Evolutionary conservation across 2,888 invertebrate species (phyloP), one percentile per base, ranked within the genome.

Genomic region (Sesamia inferens): DNA sequence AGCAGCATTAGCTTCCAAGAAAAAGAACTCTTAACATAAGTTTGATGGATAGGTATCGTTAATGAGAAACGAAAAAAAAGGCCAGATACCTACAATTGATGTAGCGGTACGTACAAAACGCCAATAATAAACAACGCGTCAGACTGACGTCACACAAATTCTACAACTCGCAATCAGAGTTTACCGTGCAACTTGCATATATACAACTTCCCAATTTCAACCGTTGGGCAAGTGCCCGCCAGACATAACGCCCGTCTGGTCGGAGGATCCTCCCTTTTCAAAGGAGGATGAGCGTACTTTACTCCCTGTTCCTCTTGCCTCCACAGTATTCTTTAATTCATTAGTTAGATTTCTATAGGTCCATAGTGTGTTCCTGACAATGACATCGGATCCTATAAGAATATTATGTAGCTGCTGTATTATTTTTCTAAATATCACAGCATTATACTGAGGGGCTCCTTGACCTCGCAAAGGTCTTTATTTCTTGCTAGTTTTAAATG

Each of bases 1-100:
- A 71, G 71, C n/a, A 58, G 31, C 51, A 59, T 71, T 71, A 59
- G 13, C 71, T 78, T 76, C 58, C 54, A 76, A 59, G 58, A 78
- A 71, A 76, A 63, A 76, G 22, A 69, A 70, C 19, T 75, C 61
- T 68, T 51, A 31, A 19, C 22, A 44, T 19, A 69, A 70, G 70
- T 78, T 62, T 19, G 31, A 68, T 8, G 22, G 13, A 48, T 55
- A 68, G 62, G 24, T 75, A 55, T 48, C 42, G 16, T 39, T 74
- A 54, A 59, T 66, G 51, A 74, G 58, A 59, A 55, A 55, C 13
- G 16, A 19, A 69, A 22, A 10, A 14, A 55, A 22, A 62, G n/a
- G 19, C 10, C 10, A 51, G 4, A 51, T 4, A n/a, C n/a, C n/a
- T n/a, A n/a, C n/a, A n/a, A n/a, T n/a, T n/a, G n/a, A n/a, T n/a